Conservation (phyloP, 2,113 vertebrate genomes). For the Corythornis madagascariensis region DNA sequence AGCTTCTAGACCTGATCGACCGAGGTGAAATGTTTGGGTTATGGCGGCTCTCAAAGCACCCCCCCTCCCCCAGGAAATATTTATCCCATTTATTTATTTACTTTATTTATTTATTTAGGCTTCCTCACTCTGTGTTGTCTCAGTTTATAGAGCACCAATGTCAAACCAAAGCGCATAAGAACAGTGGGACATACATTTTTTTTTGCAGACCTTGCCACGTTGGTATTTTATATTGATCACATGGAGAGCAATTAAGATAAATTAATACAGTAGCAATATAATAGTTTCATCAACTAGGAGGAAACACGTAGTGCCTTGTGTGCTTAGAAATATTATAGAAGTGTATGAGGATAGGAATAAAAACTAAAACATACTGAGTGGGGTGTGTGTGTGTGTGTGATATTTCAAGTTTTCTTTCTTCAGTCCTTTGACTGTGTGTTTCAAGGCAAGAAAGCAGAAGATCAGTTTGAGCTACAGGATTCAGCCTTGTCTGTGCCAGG, state of each 20-base stretch:
- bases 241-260: background rate
- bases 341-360: too few species aligned
- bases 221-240: background rate
- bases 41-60: background rate
- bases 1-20: too few species aligned
- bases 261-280: background rate
- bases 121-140: rapidly evolving
- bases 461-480: rapidly evolving
- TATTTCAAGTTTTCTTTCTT: background rate
- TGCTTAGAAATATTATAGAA: background rate
- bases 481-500: background rate
- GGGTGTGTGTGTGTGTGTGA: background rate
- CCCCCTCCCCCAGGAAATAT: rapidly evolving
- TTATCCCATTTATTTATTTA: rapidly evolving
- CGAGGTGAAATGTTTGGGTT: background rate
- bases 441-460: background rate
- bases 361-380: rapidly evolving
- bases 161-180: background rate
- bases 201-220: background rate
- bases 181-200: background rate
- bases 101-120: background rate
- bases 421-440: rapidly evolving
- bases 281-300: background rate
- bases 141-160: background rate
- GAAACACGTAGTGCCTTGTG: background rate